These are phyloP conservation scores for Danio choprae DNA, from an alignment of 2,797 vertebrate genomes.

Conservation along the genomic window DNA sequence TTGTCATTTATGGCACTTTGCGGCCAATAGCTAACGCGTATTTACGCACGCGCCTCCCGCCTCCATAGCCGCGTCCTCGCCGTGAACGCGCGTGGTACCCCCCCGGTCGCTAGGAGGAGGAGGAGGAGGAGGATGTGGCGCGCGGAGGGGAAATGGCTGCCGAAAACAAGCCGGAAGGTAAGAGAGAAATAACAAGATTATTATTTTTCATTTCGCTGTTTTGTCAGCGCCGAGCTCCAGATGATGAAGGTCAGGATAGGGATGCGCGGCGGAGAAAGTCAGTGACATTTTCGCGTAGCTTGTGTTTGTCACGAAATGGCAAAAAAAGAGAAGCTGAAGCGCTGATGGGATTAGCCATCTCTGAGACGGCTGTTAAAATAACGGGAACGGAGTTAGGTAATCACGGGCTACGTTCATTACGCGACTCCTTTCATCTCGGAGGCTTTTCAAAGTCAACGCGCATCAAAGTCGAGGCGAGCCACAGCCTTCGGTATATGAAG, in stretches of 20 bases:
- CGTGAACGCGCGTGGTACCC: conserved; percentile 85
- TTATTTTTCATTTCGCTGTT: conserved; percentile 61
- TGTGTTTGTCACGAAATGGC: conserved; percentile 70
- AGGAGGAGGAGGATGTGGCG: conserved; percentile 97
- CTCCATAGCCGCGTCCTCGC: conserved; percentile 84
- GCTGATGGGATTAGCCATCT: conserved; percentile 72
- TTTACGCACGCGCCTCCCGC: conserved; percentile 72
- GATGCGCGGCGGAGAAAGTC: conserved; percentile 55
- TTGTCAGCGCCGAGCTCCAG: conserved; percentile 57
- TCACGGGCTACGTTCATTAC: conserved; percentile 29
- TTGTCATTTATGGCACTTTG: conserved; percentile 65
- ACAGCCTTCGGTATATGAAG: conserved; percentile 26
- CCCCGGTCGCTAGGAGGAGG: conserved; percentile 90
- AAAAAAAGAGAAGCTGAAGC: conserved; percentile 64
- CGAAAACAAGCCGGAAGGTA: conserved; percentile 99
- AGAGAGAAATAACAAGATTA: conserved; percentile 80
- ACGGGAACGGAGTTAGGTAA: conserved; percentile 52
- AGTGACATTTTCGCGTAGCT: conserved; percentile 67
- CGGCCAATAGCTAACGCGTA: conserved; percentile 73
- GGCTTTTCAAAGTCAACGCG: conserved; percentile 33
- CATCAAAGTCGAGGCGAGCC: conserved; percentile 28
- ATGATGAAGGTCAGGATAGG: conserved; percentile 59
- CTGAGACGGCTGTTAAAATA: conserved; percentile 54
- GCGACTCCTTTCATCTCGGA: conserved; percentile 37
- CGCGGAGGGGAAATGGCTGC: conserved; percentile 99